Conservation (phyloP, 2,888 invertebrate genomes). For the Ophioninae sp. region DNA sequence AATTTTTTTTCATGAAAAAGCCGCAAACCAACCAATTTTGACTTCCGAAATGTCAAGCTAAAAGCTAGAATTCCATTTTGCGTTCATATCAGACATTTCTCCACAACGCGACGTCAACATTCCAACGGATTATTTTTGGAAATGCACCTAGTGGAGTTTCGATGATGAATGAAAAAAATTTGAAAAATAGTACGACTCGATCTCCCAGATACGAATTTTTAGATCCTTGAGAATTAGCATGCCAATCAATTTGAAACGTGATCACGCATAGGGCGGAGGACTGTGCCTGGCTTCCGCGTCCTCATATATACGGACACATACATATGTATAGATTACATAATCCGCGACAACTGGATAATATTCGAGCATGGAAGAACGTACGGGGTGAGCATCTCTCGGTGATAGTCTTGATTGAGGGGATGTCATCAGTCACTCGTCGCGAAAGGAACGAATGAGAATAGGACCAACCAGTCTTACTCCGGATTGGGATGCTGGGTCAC, state of each 20-base stretch:
- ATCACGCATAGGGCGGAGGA: slow-evolving; percentile 49
- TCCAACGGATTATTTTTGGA: neutral
- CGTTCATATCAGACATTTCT: too few species aligned
- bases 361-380: slow-evolving; percentile 67
- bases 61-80: neutral
- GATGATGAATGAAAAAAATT: neutral
- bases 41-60: neutral
- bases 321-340: neutral
- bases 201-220: slow-evolving; percentile 28
- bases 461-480: slow-evolving; percentile 48
- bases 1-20: neutral
- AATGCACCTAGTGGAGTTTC: neutral
- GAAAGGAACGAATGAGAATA: slow-evolving; percentile 60
- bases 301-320: neutral
- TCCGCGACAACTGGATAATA: slow-evolving; percentile 64
- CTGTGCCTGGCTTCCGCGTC: neutral
- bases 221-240: slow-evolving; percentile 57
- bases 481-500: slow-evolving; percentile 64
- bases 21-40: neutral
- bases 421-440: slow-evolving; percentile 76
- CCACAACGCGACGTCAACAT: too few species aligned
- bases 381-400: slow-evolving; percentile 47
- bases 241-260: slow-evolving; percentile 60
- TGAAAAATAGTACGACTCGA: slow-evolving; percentile 21
- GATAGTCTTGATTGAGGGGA: slow-evolving; percentile 75